Base-by-base conservation (phyloP, 2,113 vertebrate species). In the Orthonyx spaldingii region DNA sequence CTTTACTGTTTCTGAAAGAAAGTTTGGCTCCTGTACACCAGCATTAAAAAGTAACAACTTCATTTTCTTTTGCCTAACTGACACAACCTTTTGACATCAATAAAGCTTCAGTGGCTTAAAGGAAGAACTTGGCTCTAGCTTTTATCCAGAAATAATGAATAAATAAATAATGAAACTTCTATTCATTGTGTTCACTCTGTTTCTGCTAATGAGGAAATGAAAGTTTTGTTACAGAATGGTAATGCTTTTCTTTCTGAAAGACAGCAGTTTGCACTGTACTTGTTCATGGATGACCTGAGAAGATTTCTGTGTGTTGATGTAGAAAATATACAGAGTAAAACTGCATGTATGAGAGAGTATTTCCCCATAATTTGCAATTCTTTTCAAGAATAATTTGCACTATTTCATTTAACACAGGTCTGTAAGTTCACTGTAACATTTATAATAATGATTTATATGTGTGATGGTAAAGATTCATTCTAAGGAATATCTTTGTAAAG, bases 131-230 rank as follows among this genome's bases (percentile, higher is more conserved):
- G 14, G 8, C 84, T 93, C 82, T 69, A 49, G 52, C 87, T 92
- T 87, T 95, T 92, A 80, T 77, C 49, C 33, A 60, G 72, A 95
- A 47, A 66, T 87, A 72, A 78, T 44, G 44, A 78, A 90, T 30
- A 24, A 87, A 68, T 41, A 59, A 86, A 80, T 81, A 74, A 61
- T 39, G 42, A 86, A 89, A 59, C 10, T 9, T 74, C 22, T 63
- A 71, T 94, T 91, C 28, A 72, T 86, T 59, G 17, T 55, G 28
- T 42, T 55, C 71, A 83, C 37, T 71, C 30, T 52, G 19, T 87
- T 74, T 57, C 55, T 86, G 78, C 84, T 97, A 96, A 95, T 49
- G 46, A 96, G 94, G 52, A 74, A 70, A 78, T 63, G 56, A 76
- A 95, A 86, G 30, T 37, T 91, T 80, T 76, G 22, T 63, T 89